Conservation (phyloP, 2,888 invertebrate species). For the Nephrotoma appendiculata region DNA sequence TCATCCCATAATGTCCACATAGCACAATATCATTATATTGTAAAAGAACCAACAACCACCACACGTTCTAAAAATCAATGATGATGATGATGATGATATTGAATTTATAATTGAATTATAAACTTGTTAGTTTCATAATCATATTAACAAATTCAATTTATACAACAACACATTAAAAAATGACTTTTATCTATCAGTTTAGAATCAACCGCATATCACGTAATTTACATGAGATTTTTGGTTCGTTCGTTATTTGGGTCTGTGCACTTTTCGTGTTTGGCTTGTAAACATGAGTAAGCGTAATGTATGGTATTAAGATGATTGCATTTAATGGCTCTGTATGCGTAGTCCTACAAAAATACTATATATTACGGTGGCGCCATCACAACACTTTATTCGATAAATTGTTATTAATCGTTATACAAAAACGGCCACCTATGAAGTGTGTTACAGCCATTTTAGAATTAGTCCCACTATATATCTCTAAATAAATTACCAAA, state of each 20-base stretch:
- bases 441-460: not conserved
- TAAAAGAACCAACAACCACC: not conserved
- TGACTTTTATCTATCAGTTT: not conserved
- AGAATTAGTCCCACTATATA: not conserved
- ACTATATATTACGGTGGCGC: not conserved
- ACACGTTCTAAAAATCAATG: not conserved
- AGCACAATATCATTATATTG: not conserved
- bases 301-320: not conserved
- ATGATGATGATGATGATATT: not conserved
- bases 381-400: not conserved
- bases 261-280: not conserved
- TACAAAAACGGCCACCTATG: not conserved
- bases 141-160: not conserved
- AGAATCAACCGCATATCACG: not conserved
- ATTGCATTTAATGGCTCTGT: not conserved
- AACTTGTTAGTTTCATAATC: not conserved
- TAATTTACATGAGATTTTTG: not conserved
- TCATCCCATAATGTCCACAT: not conserved
- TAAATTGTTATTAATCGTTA: not conserved
- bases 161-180: not conserved
- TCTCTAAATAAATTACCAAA: not conserved
- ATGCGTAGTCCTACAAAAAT: not conserved
- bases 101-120: not conserved
- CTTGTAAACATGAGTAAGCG: not conserved
- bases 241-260: not conserved